Conservation (phyloP, 2,113 vertebrate genomes). For the Balaenoptera acutorostrata region DNA sequence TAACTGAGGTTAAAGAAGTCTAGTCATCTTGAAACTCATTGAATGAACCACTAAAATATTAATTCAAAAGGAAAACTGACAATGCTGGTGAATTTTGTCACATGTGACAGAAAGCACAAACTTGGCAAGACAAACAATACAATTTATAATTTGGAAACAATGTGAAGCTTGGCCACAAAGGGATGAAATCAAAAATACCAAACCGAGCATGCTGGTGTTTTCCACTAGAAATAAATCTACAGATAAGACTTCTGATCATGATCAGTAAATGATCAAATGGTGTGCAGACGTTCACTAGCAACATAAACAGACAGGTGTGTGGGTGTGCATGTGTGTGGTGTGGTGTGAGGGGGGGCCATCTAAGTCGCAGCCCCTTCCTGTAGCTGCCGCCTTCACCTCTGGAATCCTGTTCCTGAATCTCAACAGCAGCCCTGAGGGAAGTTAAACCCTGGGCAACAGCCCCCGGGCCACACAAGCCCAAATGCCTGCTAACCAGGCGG, state of each 20-base stretch:
- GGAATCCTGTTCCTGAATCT: neutral
- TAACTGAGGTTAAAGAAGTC: neutral
- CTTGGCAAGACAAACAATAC: neutral
- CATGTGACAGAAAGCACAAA: neutral
- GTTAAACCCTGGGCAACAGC: neutral
- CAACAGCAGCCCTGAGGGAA: neutral
- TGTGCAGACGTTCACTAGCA: neutral
- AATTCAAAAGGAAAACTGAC: neutral
- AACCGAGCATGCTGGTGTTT: neutral
- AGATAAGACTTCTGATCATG: neutral
- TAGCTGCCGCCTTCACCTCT: neutral
- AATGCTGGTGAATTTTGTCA: neutral
- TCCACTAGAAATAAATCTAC: neutral
- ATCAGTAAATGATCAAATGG: neutral
- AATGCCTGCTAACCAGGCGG: neutral
- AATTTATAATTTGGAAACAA: neutral
- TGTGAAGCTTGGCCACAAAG: neutral
- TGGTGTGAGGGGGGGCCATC: neutral
- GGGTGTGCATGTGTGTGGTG: neutral
- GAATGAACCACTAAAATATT: neutral
- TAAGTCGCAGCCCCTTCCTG: neutral
- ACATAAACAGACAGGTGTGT: neutral
- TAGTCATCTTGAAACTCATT: neutral
- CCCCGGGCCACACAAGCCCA: rapidly evolving
- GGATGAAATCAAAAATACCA: neutral